A percentile compares a stretch with the other conserved stretches of the same genome.
Conservation (phyloP, 2,797 vertebrate genomes). For the Choloepus didactylus region DNA sequence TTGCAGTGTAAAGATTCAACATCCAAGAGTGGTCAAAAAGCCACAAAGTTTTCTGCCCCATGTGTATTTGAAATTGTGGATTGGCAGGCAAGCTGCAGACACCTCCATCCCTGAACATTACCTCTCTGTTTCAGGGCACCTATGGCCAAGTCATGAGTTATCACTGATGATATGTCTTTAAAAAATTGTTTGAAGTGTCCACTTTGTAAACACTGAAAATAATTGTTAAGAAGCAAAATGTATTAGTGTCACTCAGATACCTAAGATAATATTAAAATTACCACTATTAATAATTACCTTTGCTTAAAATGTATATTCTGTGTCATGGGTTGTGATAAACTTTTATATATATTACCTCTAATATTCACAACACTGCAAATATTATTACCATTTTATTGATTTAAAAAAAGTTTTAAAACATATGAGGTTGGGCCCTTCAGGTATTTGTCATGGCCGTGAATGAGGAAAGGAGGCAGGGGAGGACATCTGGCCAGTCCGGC, state of each 20-base stretch:
- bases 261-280: neutral
- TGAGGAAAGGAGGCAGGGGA: neutral
- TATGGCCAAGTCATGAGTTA: neutral
- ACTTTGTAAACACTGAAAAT: neutral
- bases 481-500: fast-evolving
- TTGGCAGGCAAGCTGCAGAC: neutral
- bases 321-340: neutral
- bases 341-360: neutral
- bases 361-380: neutral
- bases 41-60: neutral
- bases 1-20: neutral
- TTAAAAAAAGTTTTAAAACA: neutral
- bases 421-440: no score
- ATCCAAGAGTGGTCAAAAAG: neutral
- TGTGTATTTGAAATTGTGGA: neutral
- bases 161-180: neutral
- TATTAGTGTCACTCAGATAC: neutral
- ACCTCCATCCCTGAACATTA: neutral
- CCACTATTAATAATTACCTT: neutral
- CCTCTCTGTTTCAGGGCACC: fast-evolving
- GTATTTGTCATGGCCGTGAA: neutral
- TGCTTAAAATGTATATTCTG: neutral
- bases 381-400: neutral
- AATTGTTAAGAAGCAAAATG: neutral
- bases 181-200: neutral